These are phyloP conservation scores for Dipus sagitta DNA, from an alignment of 2,797 vertebrate species.

Conservation along the genomic window DNA sequence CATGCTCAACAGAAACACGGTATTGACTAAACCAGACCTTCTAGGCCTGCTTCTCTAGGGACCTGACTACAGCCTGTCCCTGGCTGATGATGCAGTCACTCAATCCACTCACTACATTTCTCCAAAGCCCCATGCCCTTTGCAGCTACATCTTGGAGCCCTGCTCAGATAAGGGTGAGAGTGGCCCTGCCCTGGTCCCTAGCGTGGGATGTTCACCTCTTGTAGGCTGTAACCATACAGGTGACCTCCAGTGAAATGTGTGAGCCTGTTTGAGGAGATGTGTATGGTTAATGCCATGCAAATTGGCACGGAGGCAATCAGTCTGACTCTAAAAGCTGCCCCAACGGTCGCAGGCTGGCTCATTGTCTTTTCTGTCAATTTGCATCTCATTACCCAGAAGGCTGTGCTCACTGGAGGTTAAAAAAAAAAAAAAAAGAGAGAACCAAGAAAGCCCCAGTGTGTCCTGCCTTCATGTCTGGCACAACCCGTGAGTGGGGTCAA, in stretches of 20 bases:
- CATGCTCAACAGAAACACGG: neutral
- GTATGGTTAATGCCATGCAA: constrained; percentile 91
- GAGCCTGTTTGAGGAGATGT: constrained; percentile 86
- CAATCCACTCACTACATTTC: neutral
- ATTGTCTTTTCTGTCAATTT: constrained; percentile 90
- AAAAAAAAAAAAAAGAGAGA: constrained; percentile 29
- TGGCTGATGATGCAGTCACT: neutral
- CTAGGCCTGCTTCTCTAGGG: neutral
- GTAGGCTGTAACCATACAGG: constrained; percentile 85
- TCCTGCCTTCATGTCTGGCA: neutral
- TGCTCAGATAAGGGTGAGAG: neutral
- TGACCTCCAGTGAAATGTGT: constrained; percentile 86
- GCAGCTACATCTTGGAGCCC: neutral
- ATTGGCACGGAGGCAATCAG: constrained; percentile 90
- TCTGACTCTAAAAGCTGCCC: constrained; percentile 89
- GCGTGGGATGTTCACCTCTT: constrained; percentile 63
- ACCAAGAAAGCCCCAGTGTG: constrained; percentile 36
- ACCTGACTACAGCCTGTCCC: neutral
- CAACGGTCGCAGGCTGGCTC: constrained; percentile 84
- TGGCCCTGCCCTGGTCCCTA: constrained; percentile 27
- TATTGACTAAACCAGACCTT: neutral
- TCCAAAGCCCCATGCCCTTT: neutral
- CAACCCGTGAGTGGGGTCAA: neutral
- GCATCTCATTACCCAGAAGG: constrained; percentile 91
- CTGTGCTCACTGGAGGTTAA: constrained; percentile 81